Evolutionary conservation across 2,797 vertebrate species (phyloP).

Genomic region (Poecile montanus): DNA sequence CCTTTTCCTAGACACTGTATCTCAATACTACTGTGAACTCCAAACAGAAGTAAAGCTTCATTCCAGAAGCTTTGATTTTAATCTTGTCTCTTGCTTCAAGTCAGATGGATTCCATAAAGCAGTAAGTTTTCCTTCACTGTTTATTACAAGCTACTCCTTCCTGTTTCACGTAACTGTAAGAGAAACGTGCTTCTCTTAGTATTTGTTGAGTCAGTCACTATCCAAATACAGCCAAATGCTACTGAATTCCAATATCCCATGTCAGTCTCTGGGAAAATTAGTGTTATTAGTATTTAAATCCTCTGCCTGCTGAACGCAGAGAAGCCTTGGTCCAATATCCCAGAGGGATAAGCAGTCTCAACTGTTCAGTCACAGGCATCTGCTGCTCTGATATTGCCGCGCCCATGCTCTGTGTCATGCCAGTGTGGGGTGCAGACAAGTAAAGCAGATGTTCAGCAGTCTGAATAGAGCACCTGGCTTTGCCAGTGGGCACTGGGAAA

Average conservation of each 20-base stretch:
- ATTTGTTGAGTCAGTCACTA: neutral
- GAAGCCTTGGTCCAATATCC: neutral
- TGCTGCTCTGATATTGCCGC: neutral
- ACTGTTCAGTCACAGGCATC: neutral
- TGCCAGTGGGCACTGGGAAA: neutral
- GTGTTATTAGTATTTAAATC: neutral
- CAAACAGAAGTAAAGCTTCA: neutral
- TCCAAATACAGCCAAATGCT: neutral
- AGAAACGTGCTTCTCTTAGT: neutral
- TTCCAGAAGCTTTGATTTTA: neutral
- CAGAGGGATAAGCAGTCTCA: neutral
- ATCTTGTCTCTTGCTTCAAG: neutral
- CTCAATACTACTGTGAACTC: neutral
- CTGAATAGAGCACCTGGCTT: neutral
- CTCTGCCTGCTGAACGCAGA: neutral
- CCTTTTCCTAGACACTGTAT: neutral
- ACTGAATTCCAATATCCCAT: neutral
- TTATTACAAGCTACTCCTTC: neutral
- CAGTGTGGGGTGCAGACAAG: neutral
- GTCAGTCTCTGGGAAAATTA: neutral
- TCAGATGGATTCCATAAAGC: neutral
- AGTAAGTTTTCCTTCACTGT: neutral
- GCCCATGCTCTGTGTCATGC: neutral
- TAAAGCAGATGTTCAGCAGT: neutral
- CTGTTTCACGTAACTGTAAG: neutral